Conservation (phyloP, 2,888 invertebrate species). For the Eupithecia insigniata region DNA sequence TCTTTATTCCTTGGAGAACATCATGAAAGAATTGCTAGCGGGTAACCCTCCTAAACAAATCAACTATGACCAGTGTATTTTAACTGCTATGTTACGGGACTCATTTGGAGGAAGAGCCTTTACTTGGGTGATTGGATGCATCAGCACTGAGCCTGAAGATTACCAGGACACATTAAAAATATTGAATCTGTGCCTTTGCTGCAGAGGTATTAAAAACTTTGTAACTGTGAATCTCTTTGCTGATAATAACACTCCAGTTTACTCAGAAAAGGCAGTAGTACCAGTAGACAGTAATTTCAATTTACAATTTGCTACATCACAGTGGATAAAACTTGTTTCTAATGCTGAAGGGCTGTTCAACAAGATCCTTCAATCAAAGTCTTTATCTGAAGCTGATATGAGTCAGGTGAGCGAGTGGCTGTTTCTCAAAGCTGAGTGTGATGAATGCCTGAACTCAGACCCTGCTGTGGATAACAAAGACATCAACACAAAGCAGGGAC, state of each 20-base stretch:
- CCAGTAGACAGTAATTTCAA: slow-evolving; percentile 84
- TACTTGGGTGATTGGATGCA: slow-evolving; percentile 88
- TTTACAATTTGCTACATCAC: slow-evolving; percentile 92
- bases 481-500: slow-evolving; percentile 71
- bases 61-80: slow-evolving; percentile 86
- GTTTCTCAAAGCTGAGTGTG: slow-evolving; percentile 93
- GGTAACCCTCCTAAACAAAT: slow-evolving; percentile 82
- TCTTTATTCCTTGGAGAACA: slow-evolving; percentile 86
- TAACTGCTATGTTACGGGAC: slow-evolving; percentile 88
- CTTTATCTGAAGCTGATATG: slow-evolving; percentile 88
- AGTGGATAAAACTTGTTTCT: slow-evolving; percentile 91
- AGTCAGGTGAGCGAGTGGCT: slow-evolving; percentile 92
- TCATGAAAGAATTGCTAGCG: slow-evolving; percentile 84
- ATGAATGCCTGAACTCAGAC: slow-evolving; percentile 89
- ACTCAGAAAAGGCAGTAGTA: slow-evolving; percentile 66
- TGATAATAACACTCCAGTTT: slow-evolving; percentile 85
- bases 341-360: slow-evolving; percentile 94
- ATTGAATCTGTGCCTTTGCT: slow-evolving; percentile 86
- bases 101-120: slow-evolving; percentile 91
- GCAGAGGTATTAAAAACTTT: slow-evolving; percentile 87
- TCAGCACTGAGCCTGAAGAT: slow-evolving; percentile 88
- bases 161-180: slow-evolving; percentile 88
- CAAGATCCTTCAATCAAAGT: slow-evolving; percentile 88
- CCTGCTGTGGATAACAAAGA: slow-evolving; percentile 77
- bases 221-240: slow-evolving; percentile 89